Conservation (phyloP, 2,888 invertebrate genomes). For the Sesia bembeciformis region DNA sequence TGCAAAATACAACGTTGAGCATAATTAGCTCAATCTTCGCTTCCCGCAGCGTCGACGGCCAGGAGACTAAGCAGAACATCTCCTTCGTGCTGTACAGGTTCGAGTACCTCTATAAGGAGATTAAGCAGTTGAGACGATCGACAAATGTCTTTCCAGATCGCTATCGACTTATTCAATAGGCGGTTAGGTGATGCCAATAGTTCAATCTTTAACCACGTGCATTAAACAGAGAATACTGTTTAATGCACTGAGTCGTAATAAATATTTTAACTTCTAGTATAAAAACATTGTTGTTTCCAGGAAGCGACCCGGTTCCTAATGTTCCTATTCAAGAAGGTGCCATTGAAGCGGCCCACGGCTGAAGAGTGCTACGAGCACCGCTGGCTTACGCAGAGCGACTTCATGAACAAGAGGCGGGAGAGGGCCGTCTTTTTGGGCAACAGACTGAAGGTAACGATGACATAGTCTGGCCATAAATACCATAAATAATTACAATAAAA, state of each 20-base stretch:
- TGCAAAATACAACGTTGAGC: no score
- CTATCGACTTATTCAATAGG: no score
- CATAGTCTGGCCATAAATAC: background rate
- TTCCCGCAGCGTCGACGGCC: conserved; percentile 86
- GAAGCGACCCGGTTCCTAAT: conserved; percentile 87
- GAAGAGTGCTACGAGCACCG: conserved; percentile 97
- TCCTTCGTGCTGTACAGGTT: conserved; percentile 92
- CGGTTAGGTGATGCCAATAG: no score
- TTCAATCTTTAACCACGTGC: no score
- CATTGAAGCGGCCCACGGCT: conserved; percentile 94
- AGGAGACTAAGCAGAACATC: conserved; percentile 93
- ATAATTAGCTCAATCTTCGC: conserved; percentile 77
- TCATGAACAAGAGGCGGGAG: conserved; percentile 94
- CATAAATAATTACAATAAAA: no score
- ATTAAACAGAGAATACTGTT: no score
- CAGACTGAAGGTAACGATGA: conserved; percentile 79
- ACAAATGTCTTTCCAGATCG: no score
- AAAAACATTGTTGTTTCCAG: conserved; percentile 16
- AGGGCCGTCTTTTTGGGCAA: conserved; percentile 89
- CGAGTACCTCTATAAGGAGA: conserved; percentile 94
- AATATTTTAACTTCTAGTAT: no score
- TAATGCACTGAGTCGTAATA: no score
- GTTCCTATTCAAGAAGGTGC: conserved; percentile 95
- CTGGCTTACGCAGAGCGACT: conserved; percentile 94
- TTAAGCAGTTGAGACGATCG: conserved; percentile 78